Evolutionary conservation across 2,797 vertebrate species (phyloP).

Genomic region (Takifugu rubripes): DNA sequence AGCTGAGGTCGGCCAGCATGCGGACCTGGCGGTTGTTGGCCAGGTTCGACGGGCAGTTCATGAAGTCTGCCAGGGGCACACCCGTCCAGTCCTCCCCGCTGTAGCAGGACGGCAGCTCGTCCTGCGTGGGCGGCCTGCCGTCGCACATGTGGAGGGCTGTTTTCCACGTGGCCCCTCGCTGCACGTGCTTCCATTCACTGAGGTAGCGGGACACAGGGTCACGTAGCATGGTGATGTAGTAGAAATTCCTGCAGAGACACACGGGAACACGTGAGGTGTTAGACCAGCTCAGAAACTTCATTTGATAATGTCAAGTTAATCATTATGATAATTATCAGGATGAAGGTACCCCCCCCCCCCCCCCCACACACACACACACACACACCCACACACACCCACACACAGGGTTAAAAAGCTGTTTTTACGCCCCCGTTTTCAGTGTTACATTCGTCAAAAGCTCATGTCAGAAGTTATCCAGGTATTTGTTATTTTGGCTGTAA

Average conservation of each 20-base stretch:
- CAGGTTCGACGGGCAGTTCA: constrained; percentile 90
- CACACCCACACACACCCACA: too few species aligned
- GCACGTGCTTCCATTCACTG: constrained; percentile 97
- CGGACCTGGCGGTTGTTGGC: constrained; percentile 95
- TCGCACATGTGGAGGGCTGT: constrained; percentile 94
- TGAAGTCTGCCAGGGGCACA: constrained; percentile 86
- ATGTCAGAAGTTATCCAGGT: too few species aligned
- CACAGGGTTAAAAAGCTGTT: too few species aligned
- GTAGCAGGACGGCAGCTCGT: constrained; percentile 90
- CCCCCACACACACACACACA: too few species aligned
- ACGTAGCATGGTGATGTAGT: constrained; percentile 95
- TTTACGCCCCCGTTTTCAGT: too few species aligned
- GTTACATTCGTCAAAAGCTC: too few species aligned
- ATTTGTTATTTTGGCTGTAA: too few species aligned
- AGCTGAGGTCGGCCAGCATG: constrained; percentile 93
- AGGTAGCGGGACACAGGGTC: constrained; percentile 94
- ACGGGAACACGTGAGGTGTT: background rate
- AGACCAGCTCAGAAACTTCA: background rate
- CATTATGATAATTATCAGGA: too few species aligned
- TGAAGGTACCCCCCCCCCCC: too few species aligned
- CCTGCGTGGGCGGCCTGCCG: constrained; percentile 86
- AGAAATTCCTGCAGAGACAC: constrained; percentile 85
- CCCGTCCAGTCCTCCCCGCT: constrained; percentile 93
- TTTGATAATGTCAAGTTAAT: background rate
- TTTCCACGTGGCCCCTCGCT: constrained; percentile 95